Conservation (phyloP, 2,797 vertebrate species). For the Acrocephalus scirpaceus region DNA sequence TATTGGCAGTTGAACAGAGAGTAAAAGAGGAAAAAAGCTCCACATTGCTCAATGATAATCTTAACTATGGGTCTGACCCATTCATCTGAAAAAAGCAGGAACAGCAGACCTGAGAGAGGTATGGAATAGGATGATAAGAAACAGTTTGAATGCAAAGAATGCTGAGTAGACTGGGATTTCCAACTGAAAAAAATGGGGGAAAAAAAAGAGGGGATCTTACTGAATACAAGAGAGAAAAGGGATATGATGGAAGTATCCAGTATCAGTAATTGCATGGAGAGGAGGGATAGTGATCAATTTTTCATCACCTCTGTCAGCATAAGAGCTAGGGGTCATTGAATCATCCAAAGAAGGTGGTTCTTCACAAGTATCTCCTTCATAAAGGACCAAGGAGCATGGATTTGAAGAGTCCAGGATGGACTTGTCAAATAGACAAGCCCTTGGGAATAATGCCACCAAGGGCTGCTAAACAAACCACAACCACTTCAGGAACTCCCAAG, state of each 20-base stretch:
- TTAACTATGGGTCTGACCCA: neutral
- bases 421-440: neutral
- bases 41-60: neutral
- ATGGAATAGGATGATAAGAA: neutral
- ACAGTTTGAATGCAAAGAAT: neutral
- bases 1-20: neutral
- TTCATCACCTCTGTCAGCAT: neutral
- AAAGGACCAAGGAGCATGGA: accelerated
- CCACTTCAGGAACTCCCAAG: neutral
- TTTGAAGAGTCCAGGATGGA: neutral
- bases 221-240: neutral
- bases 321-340: neutral
- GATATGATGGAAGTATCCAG: neutral
- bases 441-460: neutral
- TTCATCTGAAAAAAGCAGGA: neutral
- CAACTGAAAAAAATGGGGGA: neutral
- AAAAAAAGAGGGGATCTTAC: neutral
- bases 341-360: neutral
- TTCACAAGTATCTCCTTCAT: neutral
- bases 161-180: neutral
- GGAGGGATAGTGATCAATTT: neutral
- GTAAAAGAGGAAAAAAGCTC: neutral
- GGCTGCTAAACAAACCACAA: neutral
- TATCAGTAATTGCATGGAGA: neutral
- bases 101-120: neutral